Evolutionary conservation across 2,113 vertebrate genomes (phyloP), one percentile per base, ranked within the genome.

Genomic region (Arvicanthis niloticus): DNA sequence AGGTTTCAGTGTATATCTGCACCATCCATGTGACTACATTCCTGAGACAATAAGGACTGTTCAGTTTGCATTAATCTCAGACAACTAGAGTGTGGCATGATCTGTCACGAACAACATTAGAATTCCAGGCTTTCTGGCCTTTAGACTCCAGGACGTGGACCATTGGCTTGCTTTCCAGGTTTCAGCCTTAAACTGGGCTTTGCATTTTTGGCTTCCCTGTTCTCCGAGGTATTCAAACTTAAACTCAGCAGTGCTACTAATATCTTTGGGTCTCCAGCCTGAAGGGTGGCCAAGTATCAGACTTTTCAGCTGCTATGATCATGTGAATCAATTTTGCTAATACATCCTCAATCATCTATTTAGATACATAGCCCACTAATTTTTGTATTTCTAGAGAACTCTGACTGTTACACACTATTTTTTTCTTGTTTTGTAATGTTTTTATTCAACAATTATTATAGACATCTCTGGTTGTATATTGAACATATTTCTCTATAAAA

Each of bases 151-250:
- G 31, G 15, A n/a, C 48, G 29, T 37, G 15, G 12, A 22, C 9
- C 26, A 37, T 2, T 13, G 21, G 3, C 5, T 15, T 82, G 31
- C 42, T 17, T 26, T 45, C 1, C n/a, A 37, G 3, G 15, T 85
- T 84, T 84, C 8, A n/a, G 0, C 3, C 29, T 94, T 42, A n/a
- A 68, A 58, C 13, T 45, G 4, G 34, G 22, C 7, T 34, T 8
- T 45, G 9, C 0, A 21, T 11, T 17, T 45, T 68, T 48, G 29
- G n/a, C 21, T 40, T 65, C 1, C 7, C 0, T 53, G 5, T 37
- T 31, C 29, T 94, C 42, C 56, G 17, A 73, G 17, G 29, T 40
- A 11, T 84, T 90, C 48, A 85, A 4, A 90, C 29, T 56, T 84
- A 72, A 60, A 45, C 21, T 56, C 2, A 65, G 1, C 5, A 31